Base-by-base conservation (phyloP, 1,140 invertebrate species). In the Musca domestica region DNA sequence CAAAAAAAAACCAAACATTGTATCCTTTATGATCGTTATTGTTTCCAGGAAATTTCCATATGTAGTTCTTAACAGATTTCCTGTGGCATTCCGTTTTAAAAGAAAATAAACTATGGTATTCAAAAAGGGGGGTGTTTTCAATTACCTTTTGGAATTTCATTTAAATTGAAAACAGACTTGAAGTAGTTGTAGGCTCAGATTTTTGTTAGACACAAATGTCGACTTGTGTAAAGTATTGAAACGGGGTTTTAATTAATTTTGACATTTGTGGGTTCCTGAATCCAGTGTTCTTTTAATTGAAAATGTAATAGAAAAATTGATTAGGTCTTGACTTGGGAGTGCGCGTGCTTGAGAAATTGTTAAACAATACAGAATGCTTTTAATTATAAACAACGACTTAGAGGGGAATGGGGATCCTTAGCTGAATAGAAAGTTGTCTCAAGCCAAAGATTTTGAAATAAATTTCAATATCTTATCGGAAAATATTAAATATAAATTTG, bases 11-110 rank as follows among this genome's bases (percentile, higher is more conserved):
- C 10, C 6, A 5, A 41, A 5, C 34, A 41, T 2, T 41, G 5
- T 61, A 61, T 61, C 56, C 56, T 61, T 61, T 61, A 20, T 17
- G 9, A 41, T 61, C 56, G 27, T 41, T 61, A 61, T 34, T 7
- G 17, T 41, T 34, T 61, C 56, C 17, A 12, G 3, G 27, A 61
- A 61, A 34, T 41, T 61, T 34, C 7, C 56, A 61, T 34, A 41
- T 61, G 56, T 58, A 27, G 3, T 17, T 41, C 12, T 20, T 61
- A 25, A 27, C 3, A 23, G 19, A 61, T 61, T 61, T 61, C 56
- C 56, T 61, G 56, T 61, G 34, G n/a, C 25, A 51, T 51, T 51
- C 10, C 34, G 34, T 2, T 41, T 41, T 5, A 7, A 12, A 1
- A n/a, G n/a, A n/a, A n/a, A n/a, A n/a, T n/a, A n/a, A n/a, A n/a